Base-by-base conservation (phyloP, 2,113 vertebrate species). In the Hydropotes inermis region DNA sequence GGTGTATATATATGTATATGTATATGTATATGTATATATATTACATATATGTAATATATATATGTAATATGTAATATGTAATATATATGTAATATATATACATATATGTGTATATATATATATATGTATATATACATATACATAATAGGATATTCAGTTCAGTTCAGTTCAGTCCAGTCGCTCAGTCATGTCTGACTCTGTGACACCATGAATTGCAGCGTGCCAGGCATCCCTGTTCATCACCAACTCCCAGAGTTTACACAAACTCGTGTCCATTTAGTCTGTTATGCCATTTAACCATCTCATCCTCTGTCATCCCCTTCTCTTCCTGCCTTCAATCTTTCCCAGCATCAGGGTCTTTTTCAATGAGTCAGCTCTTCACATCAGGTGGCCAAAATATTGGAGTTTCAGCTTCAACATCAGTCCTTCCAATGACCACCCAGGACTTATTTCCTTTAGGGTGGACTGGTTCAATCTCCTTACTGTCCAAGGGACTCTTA, bases 151-250 rank as follows among this genome's bases (percentile, higher is more conserved):
- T 54, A 54, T 19, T 55, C 17, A 55, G 54, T 55, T 55, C 17
- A 54, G 17, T 54, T 54, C 54, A 54, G 8, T 36, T 67, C 17
- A 70, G n/a, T 36, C 36, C 7, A 17, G 3, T 67, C 1, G 1
- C 61, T 67, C 16, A 67, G 33, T 9, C 16, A 0, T n/a, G 61
- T 67, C 33, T 3, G 30, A n/a, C 7, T n/a, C 3, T 64, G 15
- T 0, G 1, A 64, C 7, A 3, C 30, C 61, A 64, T n/a, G 30
- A 17, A 64, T 4, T 17, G 7, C 30, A 64, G 15, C 33, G n/a
- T 0, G 1, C 7, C 30, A 64, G 61, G 7, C 7, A 3, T 64
- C 30, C 61, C 33, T 64, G 61, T 64, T 30, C 15, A 64, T 64
- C 61, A n/a, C 61, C 30, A n/a, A 8, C 15, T n/a, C 30, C 15